phyloP scores from a whole-genome alignment of 2,888 invertebrate genomes.

The Lycophotia porphyrea region DNA sequence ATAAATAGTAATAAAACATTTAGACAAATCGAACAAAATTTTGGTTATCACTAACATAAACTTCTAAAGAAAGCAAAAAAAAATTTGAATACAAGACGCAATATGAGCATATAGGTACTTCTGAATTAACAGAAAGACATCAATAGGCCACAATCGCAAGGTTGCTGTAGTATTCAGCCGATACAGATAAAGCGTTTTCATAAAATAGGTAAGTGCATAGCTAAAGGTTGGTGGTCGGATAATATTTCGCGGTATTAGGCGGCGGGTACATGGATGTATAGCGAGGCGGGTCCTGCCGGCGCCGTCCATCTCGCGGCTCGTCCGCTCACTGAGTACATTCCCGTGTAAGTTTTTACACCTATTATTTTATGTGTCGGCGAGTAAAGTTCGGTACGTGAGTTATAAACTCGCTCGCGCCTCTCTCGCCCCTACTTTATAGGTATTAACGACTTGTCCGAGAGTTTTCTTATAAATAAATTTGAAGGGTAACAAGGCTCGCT shows the following conservation, averaged over 20 bases:
- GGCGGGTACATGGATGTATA: slow-evolving; percentile 67
- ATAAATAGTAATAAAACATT: background rate
- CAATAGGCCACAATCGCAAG: slow-evolving; percentile 53
- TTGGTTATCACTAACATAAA: background rate
- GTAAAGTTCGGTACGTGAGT: slow-evolving; percentile 91
- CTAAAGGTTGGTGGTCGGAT: slow-evolving; percentile 52
- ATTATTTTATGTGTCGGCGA: slow-evolving; percentile 91
- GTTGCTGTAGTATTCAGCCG: slow-evolving; percentile 43
- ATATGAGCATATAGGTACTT: slow-evolving; percentile 12
- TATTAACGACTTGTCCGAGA: slow-evolving; percentile 91
- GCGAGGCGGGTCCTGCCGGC: slow-evolving; percentile 67
- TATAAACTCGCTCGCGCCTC: slow-evolving; percentile 90
- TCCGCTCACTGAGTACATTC: slow-evolving; percentile 90
- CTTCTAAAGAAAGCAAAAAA: background rate
- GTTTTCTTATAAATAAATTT: slow-evolving; percentile 91
- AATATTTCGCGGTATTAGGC: slow-evolving; percentile 65
- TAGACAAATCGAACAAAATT: background rate
- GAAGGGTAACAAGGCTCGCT: slow-evolving; percentile 91
- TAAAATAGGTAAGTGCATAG: slow-evolving; percentile 58
- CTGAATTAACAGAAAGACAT: slow-evolving; percentile 45
- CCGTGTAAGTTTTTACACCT: slow-evolving; percentile 91
- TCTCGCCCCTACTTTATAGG: slow-evolving; percentile 91
- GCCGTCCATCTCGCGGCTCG: slow-evolving; percentile 88
- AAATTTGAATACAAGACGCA: background rate
- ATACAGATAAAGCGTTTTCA: slow-evolving; percentile 65